phyloP scores from a whole-genome alignment of 2,113 vertebrate genomes.

The Zapus hudsonius region DNA sequence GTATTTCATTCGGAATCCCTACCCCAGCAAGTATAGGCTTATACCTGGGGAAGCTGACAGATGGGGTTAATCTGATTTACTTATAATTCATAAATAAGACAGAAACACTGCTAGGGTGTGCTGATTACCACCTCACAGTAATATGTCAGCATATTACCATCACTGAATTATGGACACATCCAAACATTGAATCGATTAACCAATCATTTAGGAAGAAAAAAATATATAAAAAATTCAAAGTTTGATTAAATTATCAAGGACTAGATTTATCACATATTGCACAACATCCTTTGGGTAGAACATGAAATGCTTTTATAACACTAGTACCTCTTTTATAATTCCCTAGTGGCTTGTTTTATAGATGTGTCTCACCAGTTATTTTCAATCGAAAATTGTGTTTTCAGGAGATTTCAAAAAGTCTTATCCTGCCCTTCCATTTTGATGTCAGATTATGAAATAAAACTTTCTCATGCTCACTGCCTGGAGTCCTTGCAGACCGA shows the following conservation, averaged over 20 bases:
- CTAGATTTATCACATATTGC: background rate
- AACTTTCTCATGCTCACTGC: background rate
- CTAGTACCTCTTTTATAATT: background rate
- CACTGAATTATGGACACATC: background rate
- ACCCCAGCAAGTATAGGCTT: background rate
- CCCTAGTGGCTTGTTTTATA: background rate
- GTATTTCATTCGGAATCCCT: slow-evolving; percentile 28
- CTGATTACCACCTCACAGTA: too few relatives aligned
- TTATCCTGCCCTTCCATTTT: background rate
- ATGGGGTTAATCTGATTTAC: background rate
- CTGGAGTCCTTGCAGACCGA: background rate
- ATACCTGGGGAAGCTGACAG: slow-evolving; percentile 39
- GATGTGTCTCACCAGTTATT: slow-evolving; percentile 23
- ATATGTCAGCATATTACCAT: background rate
- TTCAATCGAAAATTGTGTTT: slow-evolving; percentile 44
- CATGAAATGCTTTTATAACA: background rate
- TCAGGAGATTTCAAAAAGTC: slow-evolving; percentile 32
- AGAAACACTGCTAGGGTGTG: background rate
- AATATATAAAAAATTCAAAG: background rate
- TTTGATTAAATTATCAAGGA: slow-evolving; percentile 5
- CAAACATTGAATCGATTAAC: background rate
- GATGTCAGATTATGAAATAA: slow-evolving; percentile 29
- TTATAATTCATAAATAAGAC: slow-evolving; percentile 55
- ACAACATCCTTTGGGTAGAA: slow-evolving; percentile 39
- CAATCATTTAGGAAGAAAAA: slow-evolving; percentile 3